phyloP scores from a whole-genome alignment of 2,113 vertebrate species.

The Xyliphius kryptos region DNA sequence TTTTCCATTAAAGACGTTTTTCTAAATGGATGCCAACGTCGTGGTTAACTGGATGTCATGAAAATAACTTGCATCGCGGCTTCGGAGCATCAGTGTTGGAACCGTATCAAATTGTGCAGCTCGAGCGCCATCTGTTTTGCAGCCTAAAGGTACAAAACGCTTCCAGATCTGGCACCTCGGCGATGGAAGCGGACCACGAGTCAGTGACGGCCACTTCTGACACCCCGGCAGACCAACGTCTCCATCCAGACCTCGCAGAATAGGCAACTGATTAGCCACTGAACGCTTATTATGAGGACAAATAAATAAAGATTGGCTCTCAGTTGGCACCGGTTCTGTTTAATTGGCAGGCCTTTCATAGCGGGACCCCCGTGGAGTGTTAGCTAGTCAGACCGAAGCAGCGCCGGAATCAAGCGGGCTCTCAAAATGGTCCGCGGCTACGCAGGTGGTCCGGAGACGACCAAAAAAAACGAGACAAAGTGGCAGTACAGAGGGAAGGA shows the following conservation, averaged over 20 bases:
- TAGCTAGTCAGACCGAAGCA: constrained; percentile 50
- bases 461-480: constrained; percentile 7
- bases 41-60: too few species aligned
- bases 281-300: constrained; percentile 57
- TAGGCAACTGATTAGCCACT: constrained; percentile 52
- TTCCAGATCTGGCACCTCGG: not conserved
- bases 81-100: not conserved
- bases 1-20: too few species aligned
- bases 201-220: constrained; percentile 41
- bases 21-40: too few species aligned
- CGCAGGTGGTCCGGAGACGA: constrained; percentile 52
- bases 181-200: not conserved
- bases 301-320: constrained; percentile 56
- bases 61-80: too few species aligned
- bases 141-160: not conserved
- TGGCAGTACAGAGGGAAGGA: constrained; percentile 39
- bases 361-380: constrained; percentile 48
- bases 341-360: constrained; percentile 61
- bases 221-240: constrained; percentile 49
- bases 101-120: not conserved
- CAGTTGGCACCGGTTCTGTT: constrained; percentile 53
- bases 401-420: constrained; percentile 42
- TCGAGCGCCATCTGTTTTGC: not conserved
- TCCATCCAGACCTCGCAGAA: constrained; percentile 32
- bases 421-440: constrained; percentile 47